Evolutionary conservation across 2,888 invertebrate genomes (phyloP), one percentile per base, ranked within the genome.

Genomic region (Pyrocoelia pectoralis): DNA sequence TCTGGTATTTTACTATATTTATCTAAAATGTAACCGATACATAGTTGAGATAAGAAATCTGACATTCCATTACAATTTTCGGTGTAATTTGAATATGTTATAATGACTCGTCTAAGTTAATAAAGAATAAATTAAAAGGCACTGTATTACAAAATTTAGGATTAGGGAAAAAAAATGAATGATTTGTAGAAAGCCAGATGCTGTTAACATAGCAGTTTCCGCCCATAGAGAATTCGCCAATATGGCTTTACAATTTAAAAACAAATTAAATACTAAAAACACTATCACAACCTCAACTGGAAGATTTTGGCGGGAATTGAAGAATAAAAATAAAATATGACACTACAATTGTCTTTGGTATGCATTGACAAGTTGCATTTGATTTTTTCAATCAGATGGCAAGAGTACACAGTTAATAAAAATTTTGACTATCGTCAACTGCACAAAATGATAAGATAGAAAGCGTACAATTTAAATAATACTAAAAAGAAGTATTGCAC

Each of bases 271-370:
- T 68, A 74, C 74, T 79, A 79, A 66, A 24, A 72, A 77, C 69
- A 75, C 77, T 81, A 82, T 82, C 82, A 82, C 82, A 82, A 81
- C 81, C 81, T 76, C 74, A 75, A 78, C 76, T 81, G 81, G 80
- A 82, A 81, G 80, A 81, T 77, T 80, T 81, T 80, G 80, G 80
- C 79, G 77, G 78, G 76, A 74, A 71, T 70, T 71, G 68, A 69
- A 67, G 58, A 66, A 56, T 63, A 61, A 29, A 66, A 58, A 62
- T 57, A 59, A 68, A 69, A 72, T 79, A 79, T 80, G 80, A 80
- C 80, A 80, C 80, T 75, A 74, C 70, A 72, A 64, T 68, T 73
- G 77, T 81, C 80, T 81, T 81, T 81, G 81, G 80, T 81, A 80
- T 78, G 70, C 67, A 75, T 72, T 79, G 77, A 76, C 73, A 73